Evolutionary conservation across 2,113 vertebrate genomes (phyloP).

Genomic region (Sprattus sprattus): DNA sequence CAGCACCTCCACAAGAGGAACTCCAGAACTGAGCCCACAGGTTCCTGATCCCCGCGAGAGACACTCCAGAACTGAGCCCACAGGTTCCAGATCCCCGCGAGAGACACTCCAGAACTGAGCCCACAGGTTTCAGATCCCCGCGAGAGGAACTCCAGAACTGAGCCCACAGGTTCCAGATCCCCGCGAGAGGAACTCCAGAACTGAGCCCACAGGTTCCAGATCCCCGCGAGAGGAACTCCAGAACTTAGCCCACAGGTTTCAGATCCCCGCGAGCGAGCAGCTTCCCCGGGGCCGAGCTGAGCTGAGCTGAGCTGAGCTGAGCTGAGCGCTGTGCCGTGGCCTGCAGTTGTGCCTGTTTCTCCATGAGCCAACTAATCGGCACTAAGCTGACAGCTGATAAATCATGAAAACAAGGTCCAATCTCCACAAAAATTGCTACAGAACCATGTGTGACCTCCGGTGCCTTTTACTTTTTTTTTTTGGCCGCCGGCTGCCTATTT

Average conservation of each 20-base stretch:
- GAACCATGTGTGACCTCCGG: not conserved
- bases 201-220: not conserved
- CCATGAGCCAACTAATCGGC: constrained; percentile 1
- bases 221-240: not conserved
- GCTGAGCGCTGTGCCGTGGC: not conserved
- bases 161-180: not conserved
- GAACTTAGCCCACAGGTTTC: not conserved
- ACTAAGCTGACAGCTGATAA: constrained; percentile 15
- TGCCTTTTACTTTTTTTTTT: not conserved
- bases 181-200: not conserved
- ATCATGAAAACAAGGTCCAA: constrained; percentile 12
- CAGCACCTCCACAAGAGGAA: not conserved
- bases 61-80: not conserved
- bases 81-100: not conserved
- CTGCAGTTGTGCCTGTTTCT: not conserved
- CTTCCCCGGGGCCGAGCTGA: not conserved
- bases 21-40: not conserved
- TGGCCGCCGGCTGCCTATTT: not conserved
- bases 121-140: not conserved
- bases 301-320: not conserved
- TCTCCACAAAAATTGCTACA: constrained; percentile 6
- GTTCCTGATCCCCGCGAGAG: not conserved
- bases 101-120: not conserved
- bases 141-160: not conserved
- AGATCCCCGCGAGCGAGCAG: not conserved